Evolutionary conservation across 1,140 invertebrate species (phyloP), one percentile per base, ranked within the genome.

Genomic region (Apis florea): DNA sequence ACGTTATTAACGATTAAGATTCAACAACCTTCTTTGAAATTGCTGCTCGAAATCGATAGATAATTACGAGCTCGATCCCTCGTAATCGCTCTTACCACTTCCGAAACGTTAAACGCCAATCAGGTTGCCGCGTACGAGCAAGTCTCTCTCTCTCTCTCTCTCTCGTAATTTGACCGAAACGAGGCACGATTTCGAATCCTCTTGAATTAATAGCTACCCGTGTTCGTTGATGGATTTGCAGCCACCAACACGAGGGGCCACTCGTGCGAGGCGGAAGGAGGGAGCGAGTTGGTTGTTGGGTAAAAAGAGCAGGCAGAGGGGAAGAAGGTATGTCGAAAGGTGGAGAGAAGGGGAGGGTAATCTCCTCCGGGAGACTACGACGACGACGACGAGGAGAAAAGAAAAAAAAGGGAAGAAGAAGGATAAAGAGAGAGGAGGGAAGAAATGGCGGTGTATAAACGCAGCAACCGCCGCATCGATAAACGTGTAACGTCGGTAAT

Each of bases 401-500:
- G 6, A 17, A 15, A 49, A 26, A n/a, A 21, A 40, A 47, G 21
- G 47, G n/a, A 51, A 47, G 21, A 6, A 53, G 9, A 9, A 5
- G 17, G 31, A 40, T 9, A 40, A 31, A 66, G 49, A 24, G 47
- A 56, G 49, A n/a, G 64, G 56, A 47, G 54, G 79, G 51, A 4
- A 77, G 74, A 64, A 76, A 76, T 82, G 74, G 80, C 79, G 74
- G 68, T 64, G 66, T 56, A 58, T 89, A 89, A 90, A 88, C 85
- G 81, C 85, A 88, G 81, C 85, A 88, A 89, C 83, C 83, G 85
- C 81, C 83, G 88, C 90, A 90, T 90, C 85, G 89, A 90, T 92
- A 90, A 91, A 91, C 89, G 90, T n/a, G n/a, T 90, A 87, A 90
- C 88, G 79, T 86, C 64, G 80, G 89, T 92, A 93, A 93, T 93